A percentile compares a stretch with the other conserved stretches of the same genome.
These are phyloP conservation scores for Babyrousa celebensis DNA, from an alignment of 2,797 vertebrate species.

Conservation along the genomic window DNA sequence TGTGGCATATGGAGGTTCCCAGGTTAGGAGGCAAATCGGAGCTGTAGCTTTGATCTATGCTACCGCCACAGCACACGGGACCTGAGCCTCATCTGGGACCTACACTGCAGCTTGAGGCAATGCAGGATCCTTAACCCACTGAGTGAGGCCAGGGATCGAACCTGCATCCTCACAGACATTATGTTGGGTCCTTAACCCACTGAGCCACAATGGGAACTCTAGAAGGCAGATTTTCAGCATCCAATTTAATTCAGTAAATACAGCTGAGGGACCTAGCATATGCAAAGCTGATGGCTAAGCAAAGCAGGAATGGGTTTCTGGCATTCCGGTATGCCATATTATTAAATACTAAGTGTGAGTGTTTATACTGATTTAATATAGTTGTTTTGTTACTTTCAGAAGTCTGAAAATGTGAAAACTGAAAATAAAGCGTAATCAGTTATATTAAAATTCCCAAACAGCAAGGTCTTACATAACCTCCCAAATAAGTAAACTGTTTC, in stretches of 20 bases:
- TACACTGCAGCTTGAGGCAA: no score
- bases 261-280: neutral
- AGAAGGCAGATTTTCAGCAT: neutral
- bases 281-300: neutral
- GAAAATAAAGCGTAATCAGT: slow-evolving; percentile 49
- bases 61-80: no score
- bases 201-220: no score
- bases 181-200: no score
- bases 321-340: neutral
- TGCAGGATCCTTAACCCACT: no score
- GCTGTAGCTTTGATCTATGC: no score
- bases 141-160: no score
- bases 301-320: neutral
- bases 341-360: slow-evolving; percentile 6
- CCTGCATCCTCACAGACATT: no score
- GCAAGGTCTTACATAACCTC: neutral
- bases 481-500: neutral
- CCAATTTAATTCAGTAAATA: neutral
- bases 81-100: no score
- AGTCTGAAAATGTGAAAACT: slow-evolving; percentile 39
- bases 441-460: slow-evolving; percentile 51
- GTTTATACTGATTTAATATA: slow-evolving; percentile 1
- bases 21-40: no score
- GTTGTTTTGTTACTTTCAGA: slow-evolving; percentile 43
- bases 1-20: no score